Base-by-base conservation (phyloP, 1,140 invertebrate genomes). In the Hypsibius dujardini region DNA sequence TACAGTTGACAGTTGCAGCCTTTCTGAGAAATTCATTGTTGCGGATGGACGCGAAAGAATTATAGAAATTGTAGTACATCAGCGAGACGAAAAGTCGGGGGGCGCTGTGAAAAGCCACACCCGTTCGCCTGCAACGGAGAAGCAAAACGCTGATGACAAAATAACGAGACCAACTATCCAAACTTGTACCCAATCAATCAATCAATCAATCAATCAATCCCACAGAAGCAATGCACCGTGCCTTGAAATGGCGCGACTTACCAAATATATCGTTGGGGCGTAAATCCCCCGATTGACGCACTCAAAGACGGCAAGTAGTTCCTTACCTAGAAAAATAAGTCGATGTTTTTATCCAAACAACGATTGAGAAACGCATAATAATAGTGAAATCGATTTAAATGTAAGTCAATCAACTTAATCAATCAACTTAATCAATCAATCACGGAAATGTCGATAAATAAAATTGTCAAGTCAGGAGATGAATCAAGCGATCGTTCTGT, bases 241-340 rank as follows among this genome's bases (percentile, higher is more conserved):
- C 50, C 50, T 56, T 56, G 50, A 56, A n/a, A 7, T 56, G 50
- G n/a, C 7, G 28, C 28, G 28, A n/a, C 50, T 56, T 56, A 56
- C 81, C 93, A 97, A 40, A 97, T 84, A 75, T 90, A 86, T 75
- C 84, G 85, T 78, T 96, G 92, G 0, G 91, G 90, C 70, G 85
- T 85, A 79, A 90, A 95, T 75, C 87, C 87, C 15, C 92, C 91
- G 77, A 95, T 93, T 1, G 92, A 90, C 47, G 93, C 89, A 70
- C 92, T 95, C 75, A 96, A 88, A 1, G 93, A 95, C 67, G 93
- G 93, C 71, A 96, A 83, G 75, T 89, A 86, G 81, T 97, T 96
- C 71, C 84, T 83, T 46, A 91, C 88, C 82, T 88, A 82, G 59
- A 76, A 74, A 74, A 75, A 69, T 67, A n/a, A 46, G 28, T 28